phyloP scores from a whole-genome alignment of 2,797 vertebrate genomes.

The Silurus lanzhouensis region DNA sequence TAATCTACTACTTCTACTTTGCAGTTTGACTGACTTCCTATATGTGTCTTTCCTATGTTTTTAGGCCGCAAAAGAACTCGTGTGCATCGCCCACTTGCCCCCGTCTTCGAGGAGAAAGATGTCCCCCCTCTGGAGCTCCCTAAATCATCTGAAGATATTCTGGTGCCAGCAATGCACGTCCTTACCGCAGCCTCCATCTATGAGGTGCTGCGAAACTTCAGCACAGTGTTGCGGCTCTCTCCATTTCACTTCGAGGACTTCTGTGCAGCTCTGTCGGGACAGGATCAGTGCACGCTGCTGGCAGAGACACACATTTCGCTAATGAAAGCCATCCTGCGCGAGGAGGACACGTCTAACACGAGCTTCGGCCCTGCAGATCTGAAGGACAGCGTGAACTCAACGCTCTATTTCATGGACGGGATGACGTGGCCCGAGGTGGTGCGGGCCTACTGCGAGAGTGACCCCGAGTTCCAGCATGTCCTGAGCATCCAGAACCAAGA shows the following conservation, averaged over 20 bases:
- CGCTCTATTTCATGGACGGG: conserved; percentile 93
- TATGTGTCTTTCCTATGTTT: conserved; percentile 26
- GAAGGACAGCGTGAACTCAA: conserved; percentile 97
- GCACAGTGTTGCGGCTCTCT: conserved; percentile 90
- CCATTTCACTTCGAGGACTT: conserved; percentile 98
- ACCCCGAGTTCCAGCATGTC: conserved; percentile 89
- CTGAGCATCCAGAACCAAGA: conserved; percentile 89
- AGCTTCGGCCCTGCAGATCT: conserved; percentile 94
- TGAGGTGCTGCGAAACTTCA: conserved; percentile 95
- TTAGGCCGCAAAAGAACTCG: conserved; percentile 86
- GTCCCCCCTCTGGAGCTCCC: conserved; percentile 89
- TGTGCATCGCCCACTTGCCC: conserved; percentile 80
- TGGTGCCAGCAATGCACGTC: conserved; percentile 88
- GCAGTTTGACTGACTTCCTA: background rate
- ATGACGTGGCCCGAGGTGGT: conserved; percentile 98
- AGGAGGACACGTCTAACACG: conserved; percentile 97
- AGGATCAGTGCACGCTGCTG: conserved; percentile 94
- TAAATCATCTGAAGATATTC: conserved; percentile 93
- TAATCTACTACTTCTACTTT: too few relatives aligned
- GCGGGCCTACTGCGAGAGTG: conserved; percentile 94
- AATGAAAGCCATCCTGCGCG: conserved; percentile 93
- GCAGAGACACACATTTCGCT: conserved; percentile 93
- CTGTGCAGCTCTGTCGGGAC: conserved; percentile 88
- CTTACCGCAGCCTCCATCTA: conserved; percentile 92
- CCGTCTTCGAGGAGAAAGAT: conserved; percentile 89